Base-by-base conservation (phyloP, 2,113 vertebrate genomes). In the Macaca nemestrina region DNA sequence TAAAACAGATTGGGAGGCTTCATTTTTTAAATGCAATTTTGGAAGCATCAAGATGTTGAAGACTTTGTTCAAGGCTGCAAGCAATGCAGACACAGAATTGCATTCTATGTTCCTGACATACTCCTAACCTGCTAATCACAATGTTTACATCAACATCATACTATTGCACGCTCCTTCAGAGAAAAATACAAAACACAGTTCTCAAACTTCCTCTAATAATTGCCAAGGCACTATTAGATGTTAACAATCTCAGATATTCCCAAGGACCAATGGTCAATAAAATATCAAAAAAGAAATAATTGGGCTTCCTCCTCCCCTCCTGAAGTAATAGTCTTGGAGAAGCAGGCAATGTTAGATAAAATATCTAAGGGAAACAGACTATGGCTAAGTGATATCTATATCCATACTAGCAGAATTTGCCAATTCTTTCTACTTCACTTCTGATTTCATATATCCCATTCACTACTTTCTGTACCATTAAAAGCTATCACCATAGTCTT, bases 191-290 rank as follows among this genome's bases (percentile, higher is more conserved):
- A 92, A 90, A 85, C 40, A 93, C 35, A 88, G 45, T 1, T 12
- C 55, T 88, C 35, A 83, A 38, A 67, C 3, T 90, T 68, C 52
- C 30, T 38, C 38, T 55, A 50, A 87, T 20, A 73, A 72, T 22
- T 80, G 27, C 57, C 75, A 57, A 61, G 78, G n/a, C 52, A 94
- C 72, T 94, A 81, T 14, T 73, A 27, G 38, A 84, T 64, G 64
- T 88, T 73, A 94, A 84, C 38, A 76, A 78, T 91, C 72, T 90
- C 80, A 92, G 86, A 97, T 95, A 90, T 78, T 90, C 81, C 90
- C 84, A 88, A 68, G 57, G 88, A 90, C 22, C 64, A 68, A 22
- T 61, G 32, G 14, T 72, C 82, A 97, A 84, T 85, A 76, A 72
- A 48, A 84, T 93, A 67, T 27, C 10, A 86, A 96, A 64, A 81